These are phyloP conservation scores for Tokudaia muenninki DNA, from an alignment of 2,797 vertebrate genomes.

Conservation along the genomic window DNA sequence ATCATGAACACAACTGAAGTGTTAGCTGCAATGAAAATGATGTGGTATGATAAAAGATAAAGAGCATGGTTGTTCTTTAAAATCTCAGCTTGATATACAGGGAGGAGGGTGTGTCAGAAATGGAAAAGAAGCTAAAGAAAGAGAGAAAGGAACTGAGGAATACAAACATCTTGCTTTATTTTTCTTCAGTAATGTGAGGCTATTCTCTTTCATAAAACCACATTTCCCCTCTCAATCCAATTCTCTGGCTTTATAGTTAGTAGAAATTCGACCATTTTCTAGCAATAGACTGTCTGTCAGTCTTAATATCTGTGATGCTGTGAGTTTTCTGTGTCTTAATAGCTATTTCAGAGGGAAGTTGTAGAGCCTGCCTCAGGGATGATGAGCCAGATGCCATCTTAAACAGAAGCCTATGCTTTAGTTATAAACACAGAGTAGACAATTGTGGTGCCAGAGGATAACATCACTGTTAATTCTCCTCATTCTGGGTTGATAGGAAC, in stretches of 20 bases:
- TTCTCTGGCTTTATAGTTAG: conserved; percentile 7
- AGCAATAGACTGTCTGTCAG: conserved; percentile 40
- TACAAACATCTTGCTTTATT: background rate
- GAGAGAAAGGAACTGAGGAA: background rate
- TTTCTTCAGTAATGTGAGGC: background rate
- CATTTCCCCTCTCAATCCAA: background rate
- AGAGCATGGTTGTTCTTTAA: background rate
- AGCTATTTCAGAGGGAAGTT: conserved; percentile 24
- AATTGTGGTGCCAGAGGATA: background rate
- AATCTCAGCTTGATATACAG: background rate
- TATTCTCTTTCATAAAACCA: background rate
- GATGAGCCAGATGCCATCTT: conserved; percentile 1
- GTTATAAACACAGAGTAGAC: background rate
- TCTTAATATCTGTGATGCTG: conserved; percentile 33
- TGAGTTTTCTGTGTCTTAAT: conserved; percentile 54
- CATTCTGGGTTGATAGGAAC: background rate
- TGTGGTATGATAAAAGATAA: background rate
- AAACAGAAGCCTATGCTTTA: background rate
- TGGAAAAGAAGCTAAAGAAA: background rate
- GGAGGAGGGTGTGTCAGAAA: background rate
- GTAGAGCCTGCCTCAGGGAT: background rate
- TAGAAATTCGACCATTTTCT: conserved; percentile 57
- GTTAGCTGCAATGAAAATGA: background rate
- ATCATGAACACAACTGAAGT: background rate
- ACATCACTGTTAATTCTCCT: background rate